Evolutionary conservation across 2,888 invertebrate genomes (phyloP), one percentile per base, ranked within the genome.

Genomic region (Pecten maximus): DNA sequence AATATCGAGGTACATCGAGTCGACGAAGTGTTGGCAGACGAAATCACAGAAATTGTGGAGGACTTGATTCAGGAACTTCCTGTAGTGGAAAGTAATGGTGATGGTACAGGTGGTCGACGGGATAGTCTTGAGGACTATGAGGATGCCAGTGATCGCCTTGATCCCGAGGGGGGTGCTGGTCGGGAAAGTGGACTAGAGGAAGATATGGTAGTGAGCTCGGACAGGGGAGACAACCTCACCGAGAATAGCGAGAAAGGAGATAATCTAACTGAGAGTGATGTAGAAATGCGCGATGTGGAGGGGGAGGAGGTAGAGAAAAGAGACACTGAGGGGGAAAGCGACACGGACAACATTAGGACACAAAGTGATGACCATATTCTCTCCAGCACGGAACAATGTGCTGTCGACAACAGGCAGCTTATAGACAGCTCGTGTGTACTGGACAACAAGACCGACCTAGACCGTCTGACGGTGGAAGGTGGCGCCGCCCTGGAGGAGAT

Each of bases 171-270:
- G 28, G 88, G 35, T 10, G 44, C 39, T 12, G 89, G 88, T 23
- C 87, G 87, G 90, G 92, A 90, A 50, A 88, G 89, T 89, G 90
- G 87, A 40, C 60, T 40, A 12, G 54, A 60, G 89, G 40, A 60
- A 39, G 89, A 74, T 23, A 74, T 74, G 74, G 74, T 74, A 74
- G 74, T 74, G 28, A 74, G 74, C 8, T 74, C 74, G 0, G 74
- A 74, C 3, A 74, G 35, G 35, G 74, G 74, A 74, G 74, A 74
- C 28, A 74, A 74, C 35, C 74, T 74, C 35, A 74, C 74, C 6
- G 74, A 74, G 74, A 74, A 35, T 74, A 74, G 74, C 35, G 74
- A 74, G 35, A 74, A 74, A 35, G 74, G 74, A 74, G 74, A 74
- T 74, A 74, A 74, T 74, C 35, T 74, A 35, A 74, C 74, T 6